Evolutionary conservation across 2,888 invertebrate genomes (phyloP).

Genomic region (Hemicrepidius hirtus): DNA sequence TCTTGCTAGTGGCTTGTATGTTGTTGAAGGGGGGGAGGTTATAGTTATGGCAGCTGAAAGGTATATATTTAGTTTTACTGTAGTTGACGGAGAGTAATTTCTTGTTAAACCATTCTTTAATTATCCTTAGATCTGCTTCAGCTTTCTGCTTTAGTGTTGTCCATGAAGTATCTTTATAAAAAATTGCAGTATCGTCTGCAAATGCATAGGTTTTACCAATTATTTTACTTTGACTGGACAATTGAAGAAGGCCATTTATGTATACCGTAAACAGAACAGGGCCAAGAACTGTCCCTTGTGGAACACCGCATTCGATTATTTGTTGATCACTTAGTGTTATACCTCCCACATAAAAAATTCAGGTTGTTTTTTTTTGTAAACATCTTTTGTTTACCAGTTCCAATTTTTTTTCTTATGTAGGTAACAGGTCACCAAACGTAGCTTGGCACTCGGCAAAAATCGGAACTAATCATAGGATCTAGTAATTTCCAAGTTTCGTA

Average conservation of each 20-base stretch:
- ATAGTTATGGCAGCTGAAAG: neutral
- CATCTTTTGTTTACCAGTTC: too few species aligned
- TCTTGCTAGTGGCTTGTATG: neutral
- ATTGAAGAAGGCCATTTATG: neutral
- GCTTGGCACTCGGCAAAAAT: too few species aligned
- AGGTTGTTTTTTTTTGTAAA: too few species aligned
- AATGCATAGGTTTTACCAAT: neutral
- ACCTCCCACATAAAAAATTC: too few species aligned
- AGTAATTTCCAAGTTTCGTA: too few species aligned
- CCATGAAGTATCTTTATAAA: neutral
- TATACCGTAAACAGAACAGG: neutral
- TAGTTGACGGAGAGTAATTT: neutral
- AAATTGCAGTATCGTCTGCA: neutral
- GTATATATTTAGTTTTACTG: neutral
- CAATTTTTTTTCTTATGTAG: too few species aligned
- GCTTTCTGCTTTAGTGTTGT: neutral
- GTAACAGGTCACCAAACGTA: too few species aligned
- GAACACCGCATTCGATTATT: neutral
- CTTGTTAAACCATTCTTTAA: neutral
- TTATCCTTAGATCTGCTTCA: neutral
- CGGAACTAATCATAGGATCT: too few species aligned
- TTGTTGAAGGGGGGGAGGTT: neutral
- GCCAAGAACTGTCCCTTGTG: too few species aligned
- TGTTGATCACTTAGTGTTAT: too few species aligned
- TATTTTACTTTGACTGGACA: neutral